Evolutionary conservation across 1,140 invertebrate genomes (phyloP).

Genomic region (Lethrus apterus): DNA sequence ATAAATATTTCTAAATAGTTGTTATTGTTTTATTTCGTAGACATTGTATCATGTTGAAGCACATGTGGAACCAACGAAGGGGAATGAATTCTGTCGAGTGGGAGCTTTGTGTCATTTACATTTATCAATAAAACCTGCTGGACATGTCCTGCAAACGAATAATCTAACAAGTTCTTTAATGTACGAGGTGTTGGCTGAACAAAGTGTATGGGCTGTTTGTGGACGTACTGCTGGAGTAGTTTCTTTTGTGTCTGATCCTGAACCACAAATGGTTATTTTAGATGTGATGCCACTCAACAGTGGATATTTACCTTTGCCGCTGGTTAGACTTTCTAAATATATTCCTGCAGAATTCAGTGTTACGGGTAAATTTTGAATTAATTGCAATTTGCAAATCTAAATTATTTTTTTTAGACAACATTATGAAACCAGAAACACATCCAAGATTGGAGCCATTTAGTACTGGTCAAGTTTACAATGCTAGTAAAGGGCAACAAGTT

Average conservation of each 20-base stretch:
- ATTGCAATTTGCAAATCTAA: neutral
- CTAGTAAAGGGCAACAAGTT: conserved; percentile 78
- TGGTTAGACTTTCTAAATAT: conserved; percentile 85
- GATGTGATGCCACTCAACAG: conserved; percentile 87
- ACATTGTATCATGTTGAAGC: conserved; percentile 79
- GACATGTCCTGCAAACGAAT: conserved; percentile 20
- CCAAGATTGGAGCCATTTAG: conserved; percentile 76
- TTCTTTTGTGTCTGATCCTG: conserved; percentile 59
- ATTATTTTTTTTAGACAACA: conserved; percentile 34
- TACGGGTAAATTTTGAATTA: conserved; percentile 21
- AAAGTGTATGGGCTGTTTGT: conserved; percentile 86
- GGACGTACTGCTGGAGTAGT: conserved; percentile 81
- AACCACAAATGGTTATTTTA: conserved; percentile 67
- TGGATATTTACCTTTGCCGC: conserved; percentile 81
- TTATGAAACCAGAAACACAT: conserved; percentile 42
- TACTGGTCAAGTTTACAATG: conserved; percentile 81
- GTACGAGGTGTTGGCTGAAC: conserved; percentile 89
- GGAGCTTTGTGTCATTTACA: conserved; percentile 81
- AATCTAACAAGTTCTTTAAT: conserved; percentile 57
- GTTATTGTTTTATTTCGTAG: conserved; percentile 40
- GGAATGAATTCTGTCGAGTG: conserved; percentile 78
- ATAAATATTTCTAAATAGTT: conserved; percentile 2
- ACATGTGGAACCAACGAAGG: conserved; percentile 71
- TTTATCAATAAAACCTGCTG: conserved; percentile 58
- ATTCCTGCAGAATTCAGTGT: conserved; percentile 64